A percentile compares a stretch with the other conserved stretches of the same genome.
Conservation (phyloP, 2,113 vertebrate genomes). For the Megaceryle maxima region DNA sequence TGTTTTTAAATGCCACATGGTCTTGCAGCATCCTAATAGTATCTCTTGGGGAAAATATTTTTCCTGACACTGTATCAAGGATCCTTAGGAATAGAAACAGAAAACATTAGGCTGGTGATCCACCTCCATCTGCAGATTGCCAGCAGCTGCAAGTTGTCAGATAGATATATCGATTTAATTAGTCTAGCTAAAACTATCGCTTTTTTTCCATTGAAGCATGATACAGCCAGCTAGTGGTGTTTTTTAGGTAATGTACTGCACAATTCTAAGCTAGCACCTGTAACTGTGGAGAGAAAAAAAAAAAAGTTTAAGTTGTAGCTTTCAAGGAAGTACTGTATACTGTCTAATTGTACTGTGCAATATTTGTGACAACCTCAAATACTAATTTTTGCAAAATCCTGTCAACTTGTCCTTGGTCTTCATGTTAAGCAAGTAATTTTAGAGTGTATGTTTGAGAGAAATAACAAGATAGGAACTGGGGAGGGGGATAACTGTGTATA, state of each 20-base stretch:
- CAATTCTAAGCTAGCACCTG: neutral
- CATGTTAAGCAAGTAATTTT: neutral
- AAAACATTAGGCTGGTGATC: slow-evolving; percentile 47
- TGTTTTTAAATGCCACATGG: slow-evolving; percentile 64
- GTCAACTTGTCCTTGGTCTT: neutral
- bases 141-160: slow-evolving; percentile 59
- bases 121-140: slow-evolving; percentile 30
- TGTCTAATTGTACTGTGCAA: neutral
- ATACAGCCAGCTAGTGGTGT: neutral
- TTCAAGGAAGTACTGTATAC: neutral
- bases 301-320: neutral
- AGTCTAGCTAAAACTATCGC: slow-evolving; percentile 48
- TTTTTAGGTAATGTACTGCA: neutral
- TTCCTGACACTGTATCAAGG: slow-evolving; percentile 34
- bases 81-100: slow-evolving; percentile 61
- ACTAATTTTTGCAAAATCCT: neutral
- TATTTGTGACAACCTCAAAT: neutral
- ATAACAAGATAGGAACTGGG: neutral
- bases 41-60: slow-evolving; percentile 71
- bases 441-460: neutral
- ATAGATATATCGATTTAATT: slow-evolving; percentile 78
- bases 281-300: slow-evolving; percentile 12
- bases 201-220: slow-evolving; percentile 17
- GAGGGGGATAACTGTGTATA: neutral
- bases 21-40: slow-evolving; percentile 63